A percentile compares a stretch with the other conserved stretches of the same genome.
Conservation (phyloP, 1,140 invertebrate species). For the Schlechtendalia chinensis region DNA sequence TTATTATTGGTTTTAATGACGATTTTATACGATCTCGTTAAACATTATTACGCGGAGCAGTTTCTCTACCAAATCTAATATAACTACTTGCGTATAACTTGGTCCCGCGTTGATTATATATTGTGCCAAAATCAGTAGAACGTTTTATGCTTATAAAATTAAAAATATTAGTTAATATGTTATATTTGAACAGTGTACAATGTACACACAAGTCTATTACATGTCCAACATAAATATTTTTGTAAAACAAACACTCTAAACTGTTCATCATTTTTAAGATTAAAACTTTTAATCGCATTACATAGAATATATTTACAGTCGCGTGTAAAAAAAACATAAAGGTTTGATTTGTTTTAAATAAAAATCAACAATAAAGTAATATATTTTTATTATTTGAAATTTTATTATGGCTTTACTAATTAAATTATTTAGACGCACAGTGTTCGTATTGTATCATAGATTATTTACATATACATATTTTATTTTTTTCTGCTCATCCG, state of each 20-base stretch:
- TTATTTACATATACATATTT: too few species aligned
- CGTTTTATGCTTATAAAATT: background rate
- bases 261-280: background rate
- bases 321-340: too few species aligned
- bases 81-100: background rate
- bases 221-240: background rate
- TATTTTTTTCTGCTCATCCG: too few species aligned
- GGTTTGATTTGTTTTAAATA: too few species aligned
- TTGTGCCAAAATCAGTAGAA: background rate
- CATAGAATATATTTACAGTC: background rate
- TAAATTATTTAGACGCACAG: too few species aligned
- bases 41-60: background rate
- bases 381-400: too few species aligned
- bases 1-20: too few species aligned
- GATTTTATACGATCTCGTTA: too few species aligned
- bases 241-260: too few species aligned
- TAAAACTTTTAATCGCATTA: background rate
- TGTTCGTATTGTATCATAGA: too few species aligned
- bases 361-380: too few species aligned
- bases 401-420: too few species aligned
- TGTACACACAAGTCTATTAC: background rate
- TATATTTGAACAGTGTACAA: slow-evolving; percentile 2
- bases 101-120: background rate
- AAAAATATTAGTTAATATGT: slow-evolving; percentile 2
- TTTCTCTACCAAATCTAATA: background rate